Base-by-base conservation (phyloP, 2,797 vertebrate species). In the Protonibea diacanthus region DNA sequence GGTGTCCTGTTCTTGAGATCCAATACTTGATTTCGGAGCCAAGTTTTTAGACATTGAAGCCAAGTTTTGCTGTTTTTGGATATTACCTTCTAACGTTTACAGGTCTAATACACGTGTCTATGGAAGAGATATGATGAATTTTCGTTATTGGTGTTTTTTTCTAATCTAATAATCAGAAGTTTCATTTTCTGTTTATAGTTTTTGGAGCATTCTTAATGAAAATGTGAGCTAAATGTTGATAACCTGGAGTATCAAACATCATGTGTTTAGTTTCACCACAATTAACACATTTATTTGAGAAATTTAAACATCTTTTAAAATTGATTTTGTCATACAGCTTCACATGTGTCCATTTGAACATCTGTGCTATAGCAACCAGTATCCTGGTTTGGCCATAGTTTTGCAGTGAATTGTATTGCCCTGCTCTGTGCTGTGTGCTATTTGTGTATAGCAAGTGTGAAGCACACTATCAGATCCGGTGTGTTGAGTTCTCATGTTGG, bases 401-500 rank as follows among this genome's bases (percentile, higher is more conserved):
- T 44, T 62, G 59, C 6, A 8, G n/a, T 38, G 27, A 21, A n/a
- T 44, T 82, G 8, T 12, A 44, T 47, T 63, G 14, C 47, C 6
- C 38, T 12, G 4, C 15, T 25, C 58, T 42, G 12, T 13, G 60
- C 62, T 6, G 33, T 21, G 44, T 69, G 51, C 56, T 56, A 29
- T 69, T 78, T 81, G 72, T 53, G 17, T 57, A 55, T 60, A 58
- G 65, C 38, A 53, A 65, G 45, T 72, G 57, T 55, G 29, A 21
- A 48, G 68, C 62, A 47, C 49, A 48, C 38, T 11, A 25, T 81
- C 74, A 71, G 79, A 85, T 82, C 78, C 0, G 42, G 51, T 80
- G 63, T 74, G 65, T 63, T 49, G 66, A 71, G 72, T 61, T 76
- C 81, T 83, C 55, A 38, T 38, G 33, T 38, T 62, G 53, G 52